Evolutionary conservation across 2,113 vertebrate genomes (phyloP).

Genomic region (Scalopus aquaticus): DNA sequence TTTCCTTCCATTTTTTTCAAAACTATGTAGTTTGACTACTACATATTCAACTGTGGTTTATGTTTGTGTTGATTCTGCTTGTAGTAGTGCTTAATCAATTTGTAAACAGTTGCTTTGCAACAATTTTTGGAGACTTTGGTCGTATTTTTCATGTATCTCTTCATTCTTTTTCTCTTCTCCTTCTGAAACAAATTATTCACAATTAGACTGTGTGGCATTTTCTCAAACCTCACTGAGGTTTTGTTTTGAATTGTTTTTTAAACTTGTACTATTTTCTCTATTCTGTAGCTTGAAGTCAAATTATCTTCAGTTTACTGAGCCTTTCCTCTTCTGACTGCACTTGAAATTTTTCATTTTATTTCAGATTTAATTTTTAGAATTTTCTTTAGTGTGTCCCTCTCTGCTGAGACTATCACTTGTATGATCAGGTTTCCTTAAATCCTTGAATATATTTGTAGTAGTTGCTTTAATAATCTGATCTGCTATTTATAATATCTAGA

Average conservation of each 20-base stretch:
- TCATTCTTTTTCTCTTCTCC: neutral
- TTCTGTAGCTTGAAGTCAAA: neutral
- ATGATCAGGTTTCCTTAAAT: too few species aligned
- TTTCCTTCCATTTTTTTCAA: neutral
- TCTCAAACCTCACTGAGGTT: neutral
- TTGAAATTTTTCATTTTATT: neutral
- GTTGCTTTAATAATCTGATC: neutral
- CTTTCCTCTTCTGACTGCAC: neutral
- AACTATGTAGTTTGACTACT: neutral
- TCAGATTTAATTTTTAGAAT: neutral
- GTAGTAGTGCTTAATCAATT: neutral
- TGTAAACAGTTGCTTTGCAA: neutral
- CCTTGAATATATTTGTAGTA: neutral
- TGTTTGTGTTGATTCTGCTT: neutral
- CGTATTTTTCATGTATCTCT: neutral
- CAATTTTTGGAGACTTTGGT: neutral
- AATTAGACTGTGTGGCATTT: neutral
- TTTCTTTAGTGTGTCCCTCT: neutral
- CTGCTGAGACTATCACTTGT: neutral
- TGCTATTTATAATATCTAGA: neutral
- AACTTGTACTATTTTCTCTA: neutral
- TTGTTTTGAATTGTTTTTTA: neutral
- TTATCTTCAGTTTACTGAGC: neutral
- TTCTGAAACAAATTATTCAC: neutral
- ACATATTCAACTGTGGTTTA: neutral